These are phyloP conservation scores for Barypeithes pellucidus DNA, from an alignment of 2,888 invertebrate species.

Conservation along the genomic window DNA sequence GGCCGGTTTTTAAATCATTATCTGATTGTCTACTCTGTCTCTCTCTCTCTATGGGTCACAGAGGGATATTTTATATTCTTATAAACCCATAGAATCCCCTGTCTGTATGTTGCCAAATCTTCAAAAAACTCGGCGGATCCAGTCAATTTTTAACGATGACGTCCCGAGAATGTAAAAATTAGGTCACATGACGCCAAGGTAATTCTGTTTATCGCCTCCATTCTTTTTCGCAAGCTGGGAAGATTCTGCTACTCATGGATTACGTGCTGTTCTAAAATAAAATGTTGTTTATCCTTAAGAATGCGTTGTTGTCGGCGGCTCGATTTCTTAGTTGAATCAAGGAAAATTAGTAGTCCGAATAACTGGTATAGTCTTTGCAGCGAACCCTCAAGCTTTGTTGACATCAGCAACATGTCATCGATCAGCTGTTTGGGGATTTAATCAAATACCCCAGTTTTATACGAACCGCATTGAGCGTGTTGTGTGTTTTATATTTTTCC, in stretches of 20 bases:
- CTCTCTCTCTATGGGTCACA: too few relatives aligned
- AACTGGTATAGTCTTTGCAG: too few relatives aligned
- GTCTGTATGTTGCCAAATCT: slow-evolving; percentile 3
- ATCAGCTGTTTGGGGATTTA: too few relatives aligned
- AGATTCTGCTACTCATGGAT: background rate
- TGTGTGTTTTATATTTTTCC: too few relatives aligned
- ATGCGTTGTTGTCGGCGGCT: background rate
- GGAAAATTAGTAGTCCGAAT: background rate
- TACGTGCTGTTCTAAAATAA: slow-evolving; percentile 12
- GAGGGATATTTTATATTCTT: too few relatives aligned
- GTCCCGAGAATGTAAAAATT: background rate
- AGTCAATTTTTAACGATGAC: too few relatives aligned
- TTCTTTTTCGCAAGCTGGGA: background rate
- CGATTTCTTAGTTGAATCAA: background rate
- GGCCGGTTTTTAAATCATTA: background rate
- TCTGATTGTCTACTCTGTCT: too few relatives aligned
- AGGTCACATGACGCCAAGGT: background rate
- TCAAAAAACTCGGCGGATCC: background rate
- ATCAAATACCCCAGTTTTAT: too few relatives aligned
- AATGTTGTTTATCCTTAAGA: slow-evolving; percentile 9
- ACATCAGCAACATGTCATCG: too few relatives aligned
- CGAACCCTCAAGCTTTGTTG: too few relatives aligned
- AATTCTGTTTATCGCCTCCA: background rate
- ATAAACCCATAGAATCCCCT: too few relatives aligned
- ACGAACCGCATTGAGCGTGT: too few relatives aligned